These are phyloP conservation scores for Cotesia vestalis DNA, from an alignment of 1,140 invertebrate species.

Conservation along the genomic window DNA sequence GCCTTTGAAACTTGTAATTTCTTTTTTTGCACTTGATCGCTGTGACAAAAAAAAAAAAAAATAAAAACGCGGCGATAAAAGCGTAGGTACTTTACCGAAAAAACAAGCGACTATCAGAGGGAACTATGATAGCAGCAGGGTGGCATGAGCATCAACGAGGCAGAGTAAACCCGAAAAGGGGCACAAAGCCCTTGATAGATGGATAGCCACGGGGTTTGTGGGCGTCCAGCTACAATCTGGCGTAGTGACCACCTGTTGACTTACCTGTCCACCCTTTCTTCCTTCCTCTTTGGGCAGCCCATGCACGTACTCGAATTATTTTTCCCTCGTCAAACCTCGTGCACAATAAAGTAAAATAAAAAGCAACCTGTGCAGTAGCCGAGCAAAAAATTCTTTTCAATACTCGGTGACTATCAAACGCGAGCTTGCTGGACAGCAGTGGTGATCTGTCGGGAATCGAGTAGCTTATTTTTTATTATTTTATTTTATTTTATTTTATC, in stretches of 20 bases:
- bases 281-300: slow-evolving; percentile 53
- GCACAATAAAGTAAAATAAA: no score
- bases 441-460: no score
- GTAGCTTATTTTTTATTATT: neutral
- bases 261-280: slow-evolving; percentile 58
- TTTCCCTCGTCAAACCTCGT: neutral
- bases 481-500: no score
- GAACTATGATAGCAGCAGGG: neutral
- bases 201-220: slow-evolving; percentile 58
- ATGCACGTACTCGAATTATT: slow-evolving; percentile 32
- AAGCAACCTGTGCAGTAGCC: no score
- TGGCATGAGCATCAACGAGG: no score
- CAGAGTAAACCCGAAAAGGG: slow-evolving; percentile 43
- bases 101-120: neutral
- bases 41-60: neutral
- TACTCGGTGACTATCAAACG: no score
- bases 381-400: no score
- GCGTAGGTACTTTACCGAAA: no score
- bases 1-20: no score
- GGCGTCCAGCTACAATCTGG: slow-evolving; percentile 43
- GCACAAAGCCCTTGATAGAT: slow-evolving; percentile 64
- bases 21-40: no score
- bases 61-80: neutral
- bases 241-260: slow-evolving; percentile 65
- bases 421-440: no score